Evolutionary conservation across 2,888 invertebrate species (phyloP).

Genomic region (Torymus aiolomorphi): DNA sequence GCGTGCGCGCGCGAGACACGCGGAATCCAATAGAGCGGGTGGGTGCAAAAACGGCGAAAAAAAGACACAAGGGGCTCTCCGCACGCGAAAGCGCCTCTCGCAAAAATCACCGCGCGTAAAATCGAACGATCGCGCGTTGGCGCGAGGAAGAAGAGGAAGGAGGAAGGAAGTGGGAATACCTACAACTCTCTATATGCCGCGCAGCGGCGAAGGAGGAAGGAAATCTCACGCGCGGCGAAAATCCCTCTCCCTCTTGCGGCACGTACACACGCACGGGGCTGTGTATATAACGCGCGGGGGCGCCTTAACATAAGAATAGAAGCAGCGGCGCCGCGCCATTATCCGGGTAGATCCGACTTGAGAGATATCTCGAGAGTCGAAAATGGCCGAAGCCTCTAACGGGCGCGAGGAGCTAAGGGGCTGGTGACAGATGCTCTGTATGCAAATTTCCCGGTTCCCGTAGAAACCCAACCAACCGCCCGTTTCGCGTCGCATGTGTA

Average conservation of each 20-base stretch:
- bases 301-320: slow-evolving; percentile 74
- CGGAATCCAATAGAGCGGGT: neutral
- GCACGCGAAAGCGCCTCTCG: neutral
- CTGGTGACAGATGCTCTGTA: slow-evolving; percentile 76
- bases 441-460: slow-evolving; percentile 73
- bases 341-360: slow-evolving; percentile 72
- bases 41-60: neutral
- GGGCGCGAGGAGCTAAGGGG: slow-evolving; percentile 67
- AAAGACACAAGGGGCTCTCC: neutral
- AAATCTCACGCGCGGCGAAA: slow-evolving; percentile 34
- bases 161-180: neutral
- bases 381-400: slow-evolving; percentile 70
- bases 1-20: too few species aligned
- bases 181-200: too few species aligned
- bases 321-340: slow-evolving; percentile 64
- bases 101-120: slow-evolving; percentile 52
- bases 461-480: slow-evolving; percentile 65
- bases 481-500: neutral
- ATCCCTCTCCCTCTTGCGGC: slow-evolving; percentile 45
- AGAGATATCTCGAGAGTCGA: slow-evolving; percentile 72
- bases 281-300: slow-evolving; percentile 42
- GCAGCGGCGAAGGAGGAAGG: neutral
- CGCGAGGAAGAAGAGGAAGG: slow-evolving; percentile 13
- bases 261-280: slow-evolving; percentile 40
- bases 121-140: slow-evolving; percentile 39